Conservation (phyloP, 2,797 vertebrate genomes). For the Leontopithecus rosalia region DNA sequence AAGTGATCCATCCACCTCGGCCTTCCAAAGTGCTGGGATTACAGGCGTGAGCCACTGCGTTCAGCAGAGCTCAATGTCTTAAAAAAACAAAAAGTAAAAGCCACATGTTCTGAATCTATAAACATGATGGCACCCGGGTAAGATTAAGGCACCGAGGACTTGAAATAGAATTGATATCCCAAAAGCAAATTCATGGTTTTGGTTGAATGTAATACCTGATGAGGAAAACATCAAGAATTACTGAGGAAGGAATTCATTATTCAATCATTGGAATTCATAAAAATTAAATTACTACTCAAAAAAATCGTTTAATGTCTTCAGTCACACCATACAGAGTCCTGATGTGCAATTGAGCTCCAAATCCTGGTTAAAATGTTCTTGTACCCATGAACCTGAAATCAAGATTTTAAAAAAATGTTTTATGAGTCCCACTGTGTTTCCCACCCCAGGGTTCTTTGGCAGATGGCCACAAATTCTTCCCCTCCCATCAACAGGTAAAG, state of each 20-base stretch:
- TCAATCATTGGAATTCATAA: not conserved
- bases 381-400: not conserved
- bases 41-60: rapidly evolving
- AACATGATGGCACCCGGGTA: not conserved
- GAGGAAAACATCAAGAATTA: not conserved
- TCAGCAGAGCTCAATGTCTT: not conserved
- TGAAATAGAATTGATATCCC: not conserved
- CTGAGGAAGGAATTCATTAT: not conserved
- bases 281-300: not conserved
- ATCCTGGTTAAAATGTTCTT: not conserved
- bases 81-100: not conserved
- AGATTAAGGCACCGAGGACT: not conserved
- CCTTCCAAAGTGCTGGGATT: too few relatives aligned
- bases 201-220: not conserved
- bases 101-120: not conserved
- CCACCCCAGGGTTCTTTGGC: not conserved
- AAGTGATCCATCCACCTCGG: too few relatives aligned
- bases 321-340: not conserved
- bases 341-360: not conserved
- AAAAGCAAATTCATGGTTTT: not conserved
- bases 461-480: not conserved
- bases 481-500: not conserved
- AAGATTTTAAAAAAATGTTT: not conserved
- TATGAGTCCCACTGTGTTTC: not conserved
- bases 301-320: not conserved